These are phyloP conservation scores for Clusia tigrina DNA, from an alignment of 2,888 invertebrate genomes.

Conservation along the genomic window DNA sequence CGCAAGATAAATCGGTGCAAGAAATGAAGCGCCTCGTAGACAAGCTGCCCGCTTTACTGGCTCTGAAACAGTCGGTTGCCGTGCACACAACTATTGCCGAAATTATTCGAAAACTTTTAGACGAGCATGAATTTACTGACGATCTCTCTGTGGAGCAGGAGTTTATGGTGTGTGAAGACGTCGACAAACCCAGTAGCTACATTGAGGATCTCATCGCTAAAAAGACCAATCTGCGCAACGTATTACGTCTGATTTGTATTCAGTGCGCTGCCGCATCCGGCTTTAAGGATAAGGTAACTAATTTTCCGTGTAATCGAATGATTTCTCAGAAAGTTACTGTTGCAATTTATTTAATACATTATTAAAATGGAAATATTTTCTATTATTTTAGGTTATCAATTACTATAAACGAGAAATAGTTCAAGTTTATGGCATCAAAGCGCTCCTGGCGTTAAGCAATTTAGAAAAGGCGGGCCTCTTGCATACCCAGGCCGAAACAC, in stretches of 20 bases:
- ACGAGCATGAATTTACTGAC: conserved; percentile 79
- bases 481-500: conserved; percentile 74
- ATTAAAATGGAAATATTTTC: no score
- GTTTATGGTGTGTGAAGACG: conserved; percentile 88
- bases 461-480: conserved; percentile 88
- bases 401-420: conserved; percentile 77
- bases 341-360: no score
- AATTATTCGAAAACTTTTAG: conserved; percentile 85
- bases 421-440: conserved; percentile 87
- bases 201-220: conserved; percentile 94
- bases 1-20: conserved; percentile 88
- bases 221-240: conserved; percentile 80
- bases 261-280: conserved; percentile 94
- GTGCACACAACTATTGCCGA: conserved; percentile 93
- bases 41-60: conserved; percentile 85
- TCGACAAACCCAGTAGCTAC: conserved; percentile 85
- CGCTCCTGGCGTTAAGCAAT: conserved; percentile 82
- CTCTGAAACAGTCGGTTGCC: conserved; percentile 85
- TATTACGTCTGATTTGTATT: conserved; percentile 88
- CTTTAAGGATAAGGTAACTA: conserved; percentile 81
- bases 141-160: conserved; percentile 88
- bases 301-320: not conserved
- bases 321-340: no score
- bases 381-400: conserved; percentile 66
- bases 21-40: conserved; percentile 95